Percentiles rank a stretch among this genome's conserved stretches.
Conservation (phyloP, 2,797 vertebrate genomes). For the Tinamus major region DNA sequence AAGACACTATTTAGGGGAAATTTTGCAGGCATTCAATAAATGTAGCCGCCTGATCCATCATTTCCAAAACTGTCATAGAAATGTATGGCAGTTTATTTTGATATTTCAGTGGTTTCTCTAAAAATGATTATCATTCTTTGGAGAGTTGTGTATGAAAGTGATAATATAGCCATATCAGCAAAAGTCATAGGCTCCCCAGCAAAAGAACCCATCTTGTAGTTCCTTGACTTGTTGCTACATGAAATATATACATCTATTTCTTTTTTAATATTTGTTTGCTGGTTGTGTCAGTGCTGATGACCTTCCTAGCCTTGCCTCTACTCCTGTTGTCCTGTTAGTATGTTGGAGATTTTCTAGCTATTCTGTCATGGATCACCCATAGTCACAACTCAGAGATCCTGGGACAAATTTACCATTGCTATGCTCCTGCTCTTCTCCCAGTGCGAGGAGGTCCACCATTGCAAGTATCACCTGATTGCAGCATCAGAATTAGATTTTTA, state of each 20-base stretch:
- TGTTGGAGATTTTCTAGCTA: background rate
- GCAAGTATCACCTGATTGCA: background rate
- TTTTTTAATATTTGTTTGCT: background rate
- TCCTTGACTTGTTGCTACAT: background rate
- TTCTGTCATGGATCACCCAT: background rate
- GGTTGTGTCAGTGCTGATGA: background rate
- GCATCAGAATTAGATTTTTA: background rate
- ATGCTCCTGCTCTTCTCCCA: background rate
- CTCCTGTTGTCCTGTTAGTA: background rate
- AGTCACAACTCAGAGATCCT: background rate
- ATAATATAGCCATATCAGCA: background rate
- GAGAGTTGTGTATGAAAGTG: background rate
- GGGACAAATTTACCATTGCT: background rate
- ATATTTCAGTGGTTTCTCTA: background rate
- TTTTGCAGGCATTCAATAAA: background rate
- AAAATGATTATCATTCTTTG: background rate
- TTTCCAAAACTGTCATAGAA: accelerated
- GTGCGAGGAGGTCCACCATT: accelerated
- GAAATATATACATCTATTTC: background rate
- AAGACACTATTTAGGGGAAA: background rate
- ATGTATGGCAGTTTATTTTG: background rate
- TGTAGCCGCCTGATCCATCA: background rate
- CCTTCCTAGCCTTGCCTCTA: background rate
- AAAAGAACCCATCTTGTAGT: background rate
- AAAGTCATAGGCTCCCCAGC: background rate